phyloP scores from a whole-genome alignment of 2,888 invertebrate genomes.

The Tolmerus cingulatus region DNA sequence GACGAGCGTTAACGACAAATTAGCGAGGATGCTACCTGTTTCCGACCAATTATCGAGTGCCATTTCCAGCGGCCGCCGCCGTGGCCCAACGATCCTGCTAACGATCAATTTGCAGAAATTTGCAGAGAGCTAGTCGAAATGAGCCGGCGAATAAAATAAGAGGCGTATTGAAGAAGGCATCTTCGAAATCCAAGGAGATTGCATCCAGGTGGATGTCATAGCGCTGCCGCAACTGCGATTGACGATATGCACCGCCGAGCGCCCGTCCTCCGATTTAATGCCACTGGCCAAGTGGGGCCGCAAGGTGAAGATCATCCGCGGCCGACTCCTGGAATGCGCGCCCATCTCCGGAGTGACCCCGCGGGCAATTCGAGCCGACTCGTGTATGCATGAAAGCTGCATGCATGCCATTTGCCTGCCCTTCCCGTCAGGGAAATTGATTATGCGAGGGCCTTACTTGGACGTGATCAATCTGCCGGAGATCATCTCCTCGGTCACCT shows the following conservation, averaged over 20 bases:
- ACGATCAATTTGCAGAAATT: slow-evolving; percentile 22
- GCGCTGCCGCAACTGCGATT: not conserved
- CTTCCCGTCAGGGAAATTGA: slow-evolving; percentile 34
- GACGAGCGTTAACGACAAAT: slow-evolving; percentile 35
- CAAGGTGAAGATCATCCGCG: slow-evolving; percentile 35
- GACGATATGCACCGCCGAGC: not conserved
- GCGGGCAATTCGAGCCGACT: not conserved
- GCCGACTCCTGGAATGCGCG: slow-evolving; percentile 21
- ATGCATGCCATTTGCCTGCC: slow-evolving; percentile 15
- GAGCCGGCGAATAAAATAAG: not conserved
- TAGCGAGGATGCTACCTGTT: slow-evolving; percentile 15
- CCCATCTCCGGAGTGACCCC: not conserved
- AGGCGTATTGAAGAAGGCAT: slow-evolving; percentile 27
- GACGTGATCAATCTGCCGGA: slow-evolving; percentile 30
- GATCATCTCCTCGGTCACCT: slow-evolving; percentile 20
- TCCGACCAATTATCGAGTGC: slow-evolving; percentile 26
- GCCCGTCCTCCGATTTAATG: not conserved
- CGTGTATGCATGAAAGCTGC: not conserved
- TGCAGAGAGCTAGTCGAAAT: not conserved
- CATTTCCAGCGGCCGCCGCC: not conserved
- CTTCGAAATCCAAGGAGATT: slow-evolving; percentile 18
- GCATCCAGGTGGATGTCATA: slow-evolving; percentile 31
- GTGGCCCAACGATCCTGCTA: not conserved
- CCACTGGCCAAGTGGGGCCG: not conserved
- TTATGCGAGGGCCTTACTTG: slow-evolving; percentile 37